Conservation (phyloP, 2,797 vertebrate genomes). For the Iguana delicatissima region DNA sequence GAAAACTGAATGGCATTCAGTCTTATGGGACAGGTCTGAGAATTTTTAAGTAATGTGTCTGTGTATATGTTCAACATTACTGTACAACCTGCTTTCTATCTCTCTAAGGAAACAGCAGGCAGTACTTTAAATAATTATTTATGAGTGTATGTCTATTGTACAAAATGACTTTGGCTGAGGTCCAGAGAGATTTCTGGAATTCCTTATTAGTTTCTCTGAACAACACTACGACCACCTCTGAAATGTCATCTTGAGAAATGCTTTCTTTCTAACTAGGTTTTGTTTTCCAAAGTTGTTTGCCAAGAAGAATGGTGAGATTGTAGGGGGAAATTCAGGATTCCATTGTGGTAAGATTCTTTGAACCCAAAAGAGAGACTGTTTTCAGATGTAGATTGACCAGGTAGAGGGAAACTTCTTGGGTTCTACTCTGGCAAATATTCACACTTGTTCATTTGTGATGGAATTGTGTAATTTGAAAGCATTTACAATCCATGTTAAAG, state of each 20-base stretch:
- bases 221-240: not conserved
- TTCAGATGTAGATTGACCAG: not conserved
- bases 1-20: not conserved
- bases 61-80: not conserved
- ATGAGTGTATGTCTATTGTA: not conserved
- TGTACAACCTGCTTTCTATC: not conserved
- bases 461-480: not conserved
- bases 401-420: not conserved
- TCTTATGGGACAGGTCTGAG: not conserved
- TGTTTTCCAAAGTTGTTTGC: not conserved
- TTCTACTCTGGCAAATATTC: not conserved
- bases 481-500: not conserved
- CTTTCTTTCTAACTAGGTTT: not conserved
- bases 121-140: not conserved
- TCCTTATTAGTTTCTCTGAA: slow-evolving; percentile 8
- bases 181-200: not conserved
- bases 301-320: not conserved
- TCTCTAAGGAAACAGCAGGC: not conserved
- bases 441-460: not conserved
- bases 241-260: not conserved
- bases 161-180: not conserved
- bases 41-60: not conserved
- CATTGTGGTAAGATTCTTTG: not conserved
- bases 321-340: not conserved
- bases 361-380: not conserved